Evolutionary conservation across 2,888 invertebrate species (phyloP), one percentile per base, ranked within the genome.

Genomic region (Coelinius sp.): DNA sequence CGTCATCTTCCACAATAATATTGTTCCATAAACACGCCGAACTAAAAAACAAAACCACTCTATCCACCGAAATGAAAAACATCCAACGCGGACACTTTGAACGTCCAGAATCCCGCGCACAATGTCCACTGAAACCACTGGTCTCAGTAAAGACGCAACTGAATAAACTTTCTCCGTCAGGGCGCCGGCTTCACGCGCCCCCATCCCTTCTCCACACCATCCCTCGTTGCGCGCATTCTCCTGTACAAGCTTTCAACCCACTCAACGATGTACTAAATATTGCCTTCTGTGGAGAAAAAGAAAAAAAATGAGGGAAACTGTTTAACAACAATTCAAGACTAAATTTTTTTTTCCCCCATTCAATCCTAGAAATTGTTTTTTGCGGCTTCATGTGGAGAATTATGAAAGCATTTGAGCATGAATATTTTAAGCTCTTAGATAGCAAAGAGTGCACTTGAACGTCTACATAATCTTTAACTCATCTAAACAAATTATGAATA

Each of bases 111-210:
- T 20, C 10, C 22, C 17, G 14, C 27, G 17, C 17, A 56, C 17
- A 56, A 25, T 44, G n/a, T 24, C n/a, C 17, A 62, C n/a, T 7
- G 7, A 46, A 25, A 24, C 17, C 24, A 27, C 12, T 17, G 65
- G 49, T 83, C 79, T 80, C 78, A 80, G 81, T 83, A 80, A 82
- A 76, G 79, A 77, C 84, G 85, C 85, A 85, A 85, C 85, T 85
- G 84, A 85, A 82, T 79, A 74, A 81, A 83, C 81, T 82, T 80
- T 78, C 76, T 78, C 76, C 70, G 75, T 78, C 79, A 80, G 79
- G 79, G 80, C 81, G 80, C 79, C 80, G 80, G 79, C 77, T 79
- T 79, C 76, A 77, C 75, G 80, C 74, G 41, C 69, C 71, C 17
- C 66, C 73, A 73, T 80, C 82, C 73, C 80, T 79, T 79, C 79